Evolutionary conservation across 2,113 vertebrate genomes (phyloP), one percentile per base, ranked within the genome.

Genomic region (Salvelinus fontinalis): DNA sequence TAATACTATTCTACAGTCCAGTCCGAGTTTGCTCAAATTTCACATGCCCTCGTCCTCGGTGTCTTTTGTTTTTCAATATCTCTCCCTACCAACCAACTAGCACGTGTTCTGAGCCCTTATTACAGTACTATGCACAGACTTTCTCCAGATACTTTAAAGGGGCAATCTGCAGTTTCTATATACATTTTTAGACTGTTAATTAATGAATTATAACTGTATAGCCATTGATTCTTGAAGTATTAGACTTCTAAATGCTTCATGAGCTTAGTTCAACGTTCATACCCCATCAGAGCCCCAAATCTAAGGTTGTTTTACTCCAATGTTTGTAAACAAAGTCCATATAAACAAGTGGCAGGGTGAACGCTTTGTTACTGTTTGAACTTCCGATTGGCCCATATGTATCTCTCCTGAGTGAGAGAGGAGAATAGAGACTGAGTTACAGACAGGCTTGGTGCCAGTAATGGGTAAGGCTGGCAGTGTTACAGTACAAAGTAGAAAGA

Each of bases 401-500:
- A n/a, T 12, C 16, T 3, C 16, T 18, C n/a, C 16, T 54, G 13
- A 49, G 44, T 26, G 73, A 67, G n/a, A 48, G 62, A 67, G 62
- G 24, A 29, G 48, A 22, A 26, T 22, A 64, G 31, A 65, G 72
- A 39, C 2, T 13, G 80, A 84, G 54, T 69, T 83, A 76, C 80
- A 73, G 81, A 84, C 81, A 87, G 80, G 76, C 73, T 75, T 31
- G 27, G 26, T 29, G 66, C 66, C 66, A 67, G 18, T 73, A 67
- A 31, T n/a, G 12, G 74, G 2, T 83, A 85, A 79, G 78, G 81
- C 69, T 75, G 81, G 82, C 66, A 75, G 78, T 86, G 79, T 64
- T 62, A 78, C 76, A 78, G 69, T 62, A 77, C 76, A 78, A 66
- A 67, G 78, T 80, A 75, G 86, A 81, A 82, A 73, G 79, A 82